These are phyloP conservation scores for Thereva nobilitata DNA, from an alignment of 2,888 invertebrate species.

Conservation along the genomic window DNA sequence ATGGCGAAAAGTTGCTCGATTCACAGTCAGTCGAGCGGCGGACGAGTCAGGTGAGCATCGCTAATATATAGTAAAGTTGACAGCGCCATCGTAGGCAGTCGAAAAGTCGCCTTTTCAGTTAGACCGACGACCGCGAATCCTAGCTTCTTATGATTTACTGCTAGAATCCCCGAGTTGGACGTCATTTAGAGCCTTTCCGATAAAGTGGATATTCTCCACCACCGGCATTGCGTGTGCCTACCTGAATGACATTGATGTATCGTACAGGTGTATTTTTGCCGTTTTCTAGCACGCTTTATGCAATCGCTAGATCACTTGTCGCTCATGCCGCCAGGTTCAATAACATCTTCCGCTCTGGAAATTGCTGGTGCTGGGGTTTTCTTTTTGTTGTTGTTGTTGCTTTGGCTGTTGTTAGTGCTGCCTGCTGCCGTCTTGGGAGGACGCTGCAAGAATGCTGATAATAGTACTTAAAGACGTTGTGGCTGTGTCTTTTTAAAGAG, in stretches of 20 bases:
- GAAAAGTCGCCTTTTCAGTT: too few relatives aligned
- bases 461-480: too few relatives aligned
- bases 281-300: slow-evolving; percentile 38
- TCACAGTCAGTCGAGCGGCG: not conserved
- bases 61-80: too few relatives aligned
- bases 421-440: slow-evolving; percentile 8
- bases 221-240: slow-evolving; percentile 18
- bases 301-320: slow-evolving; percentile 39
- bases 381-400: not conserved
- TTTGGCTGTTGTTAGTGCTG: not conserved
- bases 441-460: not conserved
- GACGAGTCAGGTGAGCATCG: too few relatives aligned
- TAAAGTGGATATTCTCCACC: too few relatives aligned
- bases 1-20: slow-evolving; percentile 11
- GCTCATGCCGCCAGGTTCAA: slow-evolving; percentile 38
- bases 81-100: too few relatives aligned
- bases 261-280: slow-evolving; percentile 33
- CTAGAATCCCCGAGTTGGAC: too few relatives aligned
- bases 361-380: slow-evolving; percentile 18
- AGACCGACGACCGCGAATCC: too few relatives aligned
- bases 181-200: too few relatives aligned
- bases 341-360: slow-evolving; percentile 42
- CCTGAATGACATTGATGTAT: not conserved
- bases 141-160: too few relatives aligned
- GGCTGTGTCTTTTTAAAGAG: too few relatives aligned